Evolutionary conservation across 2,113 vertebrate species (phyloP).

Genomic region (Recurvirostra avosetta): DNA sequence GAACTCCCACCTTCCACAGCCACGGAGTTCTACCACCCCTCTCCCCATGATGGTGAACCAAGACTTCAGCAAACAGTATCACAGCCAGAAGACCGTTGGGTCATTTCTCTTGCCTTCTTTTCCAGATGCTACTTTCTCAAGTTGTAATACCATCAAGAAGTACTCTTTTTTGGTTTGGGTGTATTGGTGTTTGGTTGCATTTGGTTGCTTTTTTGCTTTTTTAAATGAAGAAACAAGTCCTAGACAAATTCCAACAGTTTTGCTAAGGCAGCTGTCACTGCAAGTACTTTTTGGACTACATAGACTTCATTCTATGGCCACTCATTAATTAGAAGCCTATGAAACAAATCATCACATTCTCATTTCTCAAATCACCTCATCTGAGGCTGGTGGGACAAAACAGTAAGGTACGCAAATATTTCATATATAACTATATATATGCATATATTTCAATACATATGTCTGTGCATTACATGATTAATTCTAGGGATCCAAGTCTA

Average conservation of each 20-base stretch:
- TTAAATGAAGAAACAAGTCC: neutral
- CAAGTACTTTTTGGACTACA: neutral
- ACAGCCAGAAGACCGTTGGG: neutral
- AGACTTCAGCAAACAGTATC: neutral
- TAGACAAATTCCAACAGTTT: neutral
- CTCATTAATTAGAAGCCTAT: neutral
- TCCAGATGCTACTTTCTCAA: neutral
- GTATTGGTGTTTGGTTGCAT: neutral
- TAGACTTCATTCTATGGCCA: no score
- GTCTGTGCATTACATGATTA: neutral
- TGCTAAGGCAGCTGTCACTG: neutral
- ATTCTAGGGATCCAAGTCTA: neutral
- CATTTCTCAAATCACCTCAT: neutral
- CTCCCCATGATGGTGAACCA: fast-evolving
- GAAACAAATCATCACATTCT: neutral
- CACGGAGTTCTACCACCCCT: neutral
- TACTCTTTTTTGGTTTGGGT: neutral
- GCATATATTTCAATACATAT: neutral
- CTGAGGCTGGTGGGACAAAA: neutral
- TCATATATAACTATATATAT: neutral
- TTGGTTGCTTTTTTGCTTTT: neutral
- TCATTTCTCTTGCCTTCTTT: neutral
- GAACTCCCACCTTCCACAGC: neutral
- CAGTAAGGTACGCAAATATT: neutral
- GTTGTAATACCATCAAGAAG: neutral